Evolutionary conservation across 1,140 invertebrate genomes (phyloP).

Genomic region (Trachymyrmex septentrionalis): DNA sequence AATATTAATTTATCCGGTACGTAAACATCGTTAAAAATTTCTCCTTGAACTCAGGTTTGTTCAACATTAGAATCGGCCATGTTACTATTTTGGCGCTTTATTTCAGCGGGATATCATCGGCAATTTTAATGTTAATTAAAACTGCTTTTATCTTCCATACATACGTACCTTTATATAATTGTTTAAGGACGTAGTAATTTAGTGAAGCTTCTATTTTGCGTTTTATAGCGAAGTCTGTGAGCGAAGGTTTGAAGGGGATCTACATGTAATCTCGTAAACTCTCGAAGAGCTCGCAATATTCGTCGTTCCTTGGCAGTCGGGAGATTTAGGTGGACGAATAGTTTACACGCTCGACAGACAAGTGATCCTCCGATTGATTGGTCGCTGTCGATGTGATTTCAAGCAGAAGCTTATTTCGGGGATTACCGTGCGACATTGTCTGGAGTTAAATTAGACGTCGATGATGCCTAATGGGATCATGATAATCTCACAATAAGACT

Average conservation of each 20-base stretch:
- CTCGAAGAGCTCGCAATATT: not conserved
- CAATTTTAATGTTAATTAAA: not conserved
- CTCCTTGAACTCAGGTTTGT: not conserved
- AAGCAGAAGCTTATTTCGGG: not conserved
- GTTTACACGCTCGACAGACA: constrained; percentile 12
- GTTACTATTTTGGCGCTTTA: no score
- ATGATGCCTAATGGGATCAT: not conserved
- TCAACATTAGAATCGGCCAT: no score
- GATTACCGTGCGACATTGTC: constrained; percentile 13
- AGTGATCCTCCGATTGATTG: constrained; percentile 24
- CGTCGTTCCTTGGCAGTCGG: not conserved
- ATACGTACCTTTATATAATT: not conserved
- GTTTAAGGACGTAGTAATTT: not conserved
- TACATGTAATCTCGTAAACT: constrained; percentile 28
- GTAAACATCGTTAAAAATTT: not conserved
- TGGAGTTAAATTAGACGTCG: not conserved
- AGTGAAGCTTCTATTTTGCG: constrained; percentile 5
- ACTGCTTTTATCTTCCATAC: not conserved
- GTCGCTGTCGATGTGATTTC: not conserved
- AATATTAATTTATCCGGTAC: not conserved
- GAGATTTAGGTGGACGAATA: not conserved
- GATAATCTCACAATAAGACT: constrained; percentile 21
- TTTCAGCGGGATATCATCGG: no score
- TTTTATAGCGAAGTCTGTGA: not conserved
- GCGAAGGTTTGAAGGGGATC: not conserved